phyloP scores from a whole-genome alignment of 2,113 vertebrate species.

The Anthoscopus minutus region DNA sequence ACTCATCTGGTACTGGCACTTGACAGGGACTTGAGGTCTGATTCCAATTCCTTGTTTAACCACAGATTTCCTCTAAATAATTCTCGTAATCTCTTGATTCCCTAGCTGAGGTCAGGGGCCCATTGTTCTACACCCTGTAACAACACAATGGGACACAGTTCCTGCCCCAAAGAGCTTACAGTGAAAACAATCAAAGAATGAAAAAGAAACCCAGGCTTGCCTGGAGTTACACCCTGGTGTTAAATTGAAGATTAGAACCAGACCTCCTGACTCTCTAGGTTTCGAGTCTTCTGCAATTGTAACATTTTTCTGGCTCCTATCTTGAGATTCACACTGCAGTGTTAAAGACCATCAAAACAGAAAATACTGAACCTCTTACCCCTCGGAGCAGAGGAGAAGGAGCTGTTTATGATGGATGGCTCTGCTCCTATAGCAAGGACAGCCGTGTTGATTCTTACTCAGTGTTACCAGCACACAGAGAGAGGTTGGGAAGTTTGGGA shows the following conservation, averaged over 20 bases:
- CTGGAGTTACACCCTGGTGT: constrained; percentile 61
- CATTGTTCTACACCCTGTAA: constrained; percentile 65
- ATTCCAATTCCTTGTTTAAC: constrained; percentile 65
- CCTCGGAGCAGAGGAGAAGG: not conserved
- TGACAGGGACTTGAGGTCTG: constrained; percentile 54
- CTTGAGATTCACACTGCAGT: not conserved
- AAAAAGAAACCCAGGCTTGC: constrained; percentile 60
- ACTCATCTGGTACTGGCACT: constrained; percentile 61
- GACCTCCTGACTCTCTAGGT: constrained; percentile 58
- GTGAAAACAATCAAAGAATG: constrained; percentile 66
- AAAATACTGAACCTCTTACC: not conserved
- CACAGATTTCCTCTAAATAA: constrained; percentile 66
- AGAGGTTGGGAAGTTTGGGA: not conserved
- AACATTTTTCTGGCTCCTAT: constrained; percentile 21
- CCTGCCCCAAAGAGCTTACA: constrained; percentile 62
- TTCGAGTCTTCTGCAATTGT: constrained; percentile 24
- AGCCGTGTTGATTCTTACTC: not conserved
- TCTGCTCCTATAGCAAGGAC: not conserved
- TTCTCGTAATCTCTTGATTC: constrained; percentile 64
- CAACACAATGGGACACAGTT: constrained; percentile 65
- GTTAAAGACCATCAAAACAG: not conserved
- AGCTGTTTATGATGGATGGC: not conserved
- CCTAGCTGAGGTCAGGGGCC: constrained; percentile 60
- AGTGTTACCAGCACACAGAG: fast-evolving
- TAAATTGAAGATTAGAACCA: constrained; percentile 61